These are phyloP conservation scores for Anhinga anhinga DNA, from an alignment of 2,113 vertebrate genomes.

Conservation along the genomic window DNA sequence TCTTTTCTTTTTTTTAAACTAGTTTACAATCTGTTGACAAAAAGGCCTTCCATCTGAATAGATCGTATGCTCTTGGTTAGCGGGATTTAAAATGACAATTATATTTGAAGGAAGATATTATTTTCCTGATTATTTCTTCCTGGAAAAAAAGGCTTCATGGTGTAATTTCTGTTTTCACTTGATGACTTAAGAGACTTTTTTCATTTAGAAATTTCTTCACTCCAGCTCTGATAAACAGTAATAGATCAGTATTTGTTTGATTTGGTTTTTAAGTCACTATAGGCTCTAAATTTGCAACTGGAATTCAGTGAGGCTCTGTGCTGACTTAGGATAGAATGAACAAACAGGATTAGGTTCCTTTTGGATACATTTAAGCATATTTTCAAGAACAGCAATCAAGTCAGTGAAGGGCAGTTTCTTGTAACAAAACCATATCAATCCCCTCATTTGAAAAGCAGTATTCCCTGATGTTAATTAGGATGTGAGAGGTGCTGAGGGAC, in stretches of 20 bases:
- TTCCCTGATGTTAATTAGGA: not conserved
- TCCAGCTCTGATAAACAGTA: not conserved
- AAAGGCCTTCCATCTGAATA: not conserved
- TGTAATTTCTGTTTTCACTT: not conserved
- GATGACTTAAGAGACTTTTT: not conserved
- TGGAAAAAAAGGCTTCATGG: not conserved
- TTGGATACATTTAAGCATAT: not conserved
- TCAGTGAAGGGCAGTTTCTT: not conserved
- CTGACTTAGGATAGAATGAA: not conserved
- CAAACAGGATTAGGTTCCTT: not conserved
- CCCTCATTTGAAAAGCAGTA: not conserved
- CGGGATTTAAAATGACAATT: conserved; percentile 11
- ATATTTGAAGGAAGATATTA: not conserved
- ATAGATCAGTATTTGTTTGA: not conserved
- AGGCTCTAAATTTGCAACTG: not conserved
- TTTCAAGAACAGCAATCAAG: not conserved
- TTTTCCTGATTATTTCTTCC: not conserved
- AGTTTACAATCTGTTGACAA: conserved; percentile 13
- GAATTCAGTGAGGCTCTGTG: not conserved
- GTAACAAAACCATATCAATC: not conserved
- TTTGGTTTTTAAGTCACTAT: not conserved
- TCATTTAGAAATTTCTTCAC: not conserved
- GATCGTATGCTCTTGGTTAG: not conserved
- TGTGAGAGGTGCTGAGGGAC: not conserved
- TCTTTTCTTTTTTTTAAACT: not conserved